Evolutionary conservation across 2,888 invertebrate species (phyloP), one percentile per base, ranked within the genome.

Genomic region (Cistogaster globosa): DNA sequence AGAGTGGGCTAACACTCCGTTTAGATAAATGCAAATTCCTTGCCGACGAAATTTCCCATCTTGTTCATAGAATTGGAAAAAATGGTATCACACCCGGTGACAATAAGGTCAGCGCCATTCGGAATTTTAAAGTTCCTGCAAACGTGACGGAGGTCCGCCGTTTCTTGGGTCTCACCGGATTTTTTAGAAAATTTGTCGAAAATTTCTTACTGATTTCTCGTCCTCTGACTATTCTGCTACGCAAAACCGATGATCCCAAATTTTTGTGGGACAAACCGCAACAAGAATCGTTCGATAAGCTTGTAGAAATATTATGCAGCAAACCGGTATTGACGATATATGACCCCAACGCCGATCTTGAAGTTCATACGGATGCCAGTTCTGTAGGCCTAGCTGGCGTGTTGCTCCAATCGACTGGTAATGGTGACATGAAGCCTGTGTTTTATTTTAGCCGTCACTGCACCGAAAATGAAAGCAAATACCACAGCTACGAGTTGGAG

Each of bases 311-410:
- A 1, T 26, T 87, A 11, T 75, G 53, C 14, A 38, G 48, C 0
- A 14, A 81, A 20, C 87, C 86, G 0, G 57, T 86, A 36, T 60
- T 87, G 11, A 63, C 74, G 6, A 55, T 86, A 5, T 87, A 83
- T 22, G 55, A 83, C 38, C 16, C 45, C 14, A 51, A 12, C 0
- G 83, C 79, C 1, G 36, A 74, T 12, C 87, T 86, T 57, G 86
- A 88, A 42, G 82, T 87, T 1, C 86, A 87, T 67, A 87, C 84
- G 0, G 86, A 87, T 63, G 87, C 87, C 0, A 82, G 85, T 51
- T 22, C 62, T 12, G 7, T 86, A 14, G 87, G 87, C 8, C 48
- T 88, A 5, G 87, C 88, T 18, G 88, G 76, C 80, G 26, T 26
- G 26, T 26, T 26, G 26, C 26, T 26, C 26, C 26, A 26, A 26